Percentiles rank a stretch among this genome's conserved stretches.
These are phyloP conservation scores for Xerus inauris DNA, from an alignment of 2,113 vertebrate species.

Conservation along the genomic window DNA sequence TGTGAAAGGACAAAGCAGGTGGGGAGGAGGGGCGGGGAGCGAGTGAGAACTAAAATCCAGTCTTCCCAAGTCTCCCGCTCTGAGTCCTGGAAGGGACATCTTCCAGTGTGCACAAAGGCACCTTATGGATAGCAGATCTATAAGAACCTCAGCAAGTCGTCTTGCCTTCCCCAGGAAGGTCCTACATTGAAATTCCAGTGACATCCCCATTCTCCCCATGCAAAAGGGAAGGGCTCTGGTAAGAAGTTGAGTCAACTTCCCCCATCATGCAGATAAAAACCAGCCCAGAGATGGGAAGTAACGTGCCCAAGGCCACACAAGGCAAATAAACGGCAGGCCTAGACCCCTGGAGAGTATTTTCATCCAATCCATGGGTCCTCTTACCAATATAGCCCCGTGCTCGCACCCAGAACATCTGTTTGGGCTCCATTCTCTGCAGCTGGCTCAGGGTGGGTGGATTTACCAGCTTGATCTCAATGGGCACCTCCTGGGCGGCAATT, in stretches of 20 bases:
- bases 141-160: background rate
- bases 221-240: background rate
- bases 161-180: background rate
- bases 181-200: too few species aligned
- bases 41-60: background rate
- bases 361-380: background rate
- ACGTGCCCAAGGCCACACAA: background rate
- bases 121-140: background rate
- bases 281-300: background rate
- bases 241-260: background rate
- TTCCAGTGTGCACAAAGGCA: background rate
- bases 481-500: constrained; percentile 92
- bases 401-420: constrained; percentile 95
- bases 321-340: background rate
- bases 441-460: constrained; percentile 86
- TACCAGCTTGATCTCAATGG: constrained; percentile 93
- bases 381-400: constrained; percentile 95
- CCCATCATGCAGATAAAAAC: background rate
- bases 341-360: background rate
- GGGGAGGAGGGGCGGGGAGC: background rate
- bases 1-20: background rate
- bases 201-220: background rate
- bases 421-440: constrained; percentile 85
- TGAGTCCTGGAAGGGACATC: background rate
- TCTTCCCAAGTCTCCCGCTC: background rate